These are phyloP conservation scores for Ceraclea dissimilis DNA, from an alignment of 2,888 invertebrate species.

Conservation along the genomic window DNA sequence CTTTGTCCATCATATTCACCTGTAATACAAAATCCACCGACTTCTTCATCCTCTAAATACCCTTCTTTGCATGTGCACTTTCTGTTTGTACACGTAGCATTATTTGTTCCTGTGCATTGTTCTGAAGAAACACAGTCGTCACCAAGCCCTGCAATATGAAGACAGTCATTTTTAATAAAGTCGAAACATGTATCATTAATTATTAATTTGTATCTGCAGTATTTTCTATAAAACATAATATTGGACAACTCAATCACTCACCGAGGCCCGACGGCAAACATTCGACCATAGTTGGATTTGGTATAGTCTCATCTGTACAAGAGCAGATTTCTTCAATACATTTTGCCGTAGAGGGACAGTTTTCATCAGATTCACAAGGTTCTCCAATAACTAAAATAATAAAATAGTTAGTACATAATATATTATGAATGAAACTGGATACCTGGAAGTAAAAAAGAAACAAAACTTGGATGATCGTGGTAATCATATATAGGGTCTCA, in stretches of 20 bases:
- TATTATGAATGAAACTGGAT: too few species aligned
- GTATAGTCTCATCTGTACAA: not conserved
- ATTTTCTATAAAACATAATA: too few species aligned
- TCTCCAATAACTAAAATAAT: not conserved
- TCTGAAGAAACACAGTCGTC: not conserved
- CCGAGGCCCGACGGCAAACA: not conserved
- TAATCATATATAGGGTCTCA: too few species aligned
- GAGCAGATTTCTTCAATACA: not conserved
- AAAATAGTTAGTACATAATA: not conserved
- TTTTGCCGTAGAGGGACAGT: not conserved
- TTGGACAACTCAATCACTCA: too few species aligned
- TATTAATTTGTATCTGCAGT: too few species aligned
- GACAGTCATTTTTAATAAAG: too few species aligned
- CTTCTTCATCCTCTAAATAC: not conserved
- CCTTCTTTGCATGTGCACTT: not conserved
- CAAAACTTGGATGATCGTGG: too few species aligned
- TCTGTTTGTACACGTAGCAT: not conserved
- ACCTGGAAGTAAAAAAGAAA: too few species aligned
- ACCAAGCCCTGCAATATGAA: not conserved
- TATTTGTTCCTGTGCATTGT: not conserved
- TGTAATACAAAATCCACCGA: not conserved
- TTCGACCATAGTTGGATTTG: not conserved
- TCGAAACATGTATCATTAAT: too few species aligned
- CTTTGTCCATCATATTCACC: not conserved
- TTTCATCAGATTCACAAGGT: not conserved